A percentile compares a stretch with the other conserved stretches of the same genome.
Conservation (phyloP, 1,140 invertebrate genomes). For the Drusus annulatus region DNA sequence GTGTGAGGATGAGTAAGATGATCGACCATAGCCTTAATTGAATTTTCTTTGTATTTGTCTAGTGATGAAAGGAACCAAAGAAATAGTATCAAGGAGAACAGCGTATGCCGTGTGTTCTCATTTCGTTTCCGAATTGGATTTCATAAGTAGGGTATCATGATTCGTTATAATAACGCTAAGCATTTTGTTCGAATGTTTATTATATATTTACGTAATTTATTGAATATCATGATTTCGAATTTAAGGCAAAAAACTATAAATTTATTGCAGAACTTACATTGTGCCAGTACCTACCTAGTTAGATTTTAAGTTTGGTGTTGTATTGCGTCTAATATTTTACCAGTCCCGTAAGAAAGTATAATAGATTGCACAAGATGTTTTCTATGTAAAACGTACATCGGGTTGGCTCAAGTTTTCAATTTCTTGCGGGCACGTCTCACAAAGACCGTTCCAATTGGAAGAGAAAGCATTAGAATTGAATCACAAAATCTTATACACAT, state of each 20-base stretch:
- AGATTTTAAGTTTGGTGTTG: background rate
- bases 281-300: background rate
- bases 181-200: no score
- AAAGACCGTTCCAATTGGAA: background rate
- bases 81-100: no score
- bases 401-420: slow-evolving; percentile 18
- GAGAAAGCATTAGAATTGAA: slow-evolving; percentile 12
- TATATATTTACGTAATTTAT: no score
- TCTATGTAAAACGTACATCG: background rate
- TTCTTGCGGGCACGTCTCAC: slow-evolving; percentile 4
- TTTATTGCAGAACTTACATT: background rate
- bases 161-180: no score
- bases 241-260: background rate
- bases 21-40: no score
- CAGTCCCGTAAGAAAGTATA: background rate
- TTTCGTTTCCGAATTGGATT: no score
- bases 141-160: no score
- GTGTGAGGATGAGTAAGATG: no score
- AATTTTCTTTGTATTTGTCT: no score
- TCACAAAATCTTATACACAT: background rate
- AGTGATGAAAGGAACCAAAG: no score
- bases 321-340: background rate
- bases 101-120: no score
- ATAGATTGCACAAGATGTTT: background rate
- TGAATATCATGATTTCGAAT: background rate